Evolutionary conservation across 2,888 invertebrate genomes (phyloP), one percentile per base, ranked within the genome.

Genomic region (Alsophila aescularia): DNA sequence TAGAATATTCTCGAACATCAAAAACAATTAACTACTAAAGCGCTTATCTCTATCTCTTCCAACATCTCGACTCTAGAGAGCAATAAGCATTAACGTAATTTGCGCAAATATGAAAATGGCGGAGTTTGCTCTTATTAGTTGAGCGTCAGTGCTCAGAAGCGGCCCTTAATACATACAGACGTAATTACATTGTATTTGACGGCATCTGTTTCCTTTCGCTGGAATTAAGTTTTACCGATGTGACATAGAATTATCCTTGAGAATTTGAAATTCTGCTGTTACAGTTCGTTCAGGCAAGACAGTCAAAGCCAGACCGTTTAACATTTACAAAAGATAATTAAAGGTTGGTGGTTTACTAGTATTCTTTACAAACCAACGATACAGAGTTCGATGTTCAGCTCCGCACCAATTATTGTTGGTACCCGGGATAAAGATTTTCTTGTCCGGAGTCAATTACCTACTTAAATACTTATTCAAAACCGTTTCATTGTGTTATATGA

Each of bases 11-110:
- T 36, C 40, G 54, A 55, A 45, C 55, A 50, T 55, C 49, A 50
- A 55, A 54, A 55, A 52, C 39, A 57, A 51, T 51, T 51, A 51
- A 41, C 41, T 51, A 45, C 18, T 35, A 36, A 40, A 60, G 45
- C 49, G 73, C 74, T 67, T 58, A 72, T 77, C 66, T 76, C 68
- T 64, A 63, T 56, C 55, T 58, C 52, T 69, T 72, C 66, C 67
- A 72, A 72, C 71, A 70, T 75, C 70, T 74, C 76, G 67, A 70
- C 67, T 67, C 69, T 41, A 77, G 69, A 65, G 60, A 73, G 83
- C 81, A 81, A 81, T 84, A 79, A 85, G 78, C 79, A 74, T 85
- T 87, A 84, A 85, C 77, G 80, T 87, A 84, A 87, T 88, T 85
- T 83, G 83, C 70, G 79, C 84, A 86, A 86, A 87, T 86, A 87